Evolutionary conservation across 1,140 invertebrate genomes (phyloP).

Genomic region (Uloborus diversus): DNA sequence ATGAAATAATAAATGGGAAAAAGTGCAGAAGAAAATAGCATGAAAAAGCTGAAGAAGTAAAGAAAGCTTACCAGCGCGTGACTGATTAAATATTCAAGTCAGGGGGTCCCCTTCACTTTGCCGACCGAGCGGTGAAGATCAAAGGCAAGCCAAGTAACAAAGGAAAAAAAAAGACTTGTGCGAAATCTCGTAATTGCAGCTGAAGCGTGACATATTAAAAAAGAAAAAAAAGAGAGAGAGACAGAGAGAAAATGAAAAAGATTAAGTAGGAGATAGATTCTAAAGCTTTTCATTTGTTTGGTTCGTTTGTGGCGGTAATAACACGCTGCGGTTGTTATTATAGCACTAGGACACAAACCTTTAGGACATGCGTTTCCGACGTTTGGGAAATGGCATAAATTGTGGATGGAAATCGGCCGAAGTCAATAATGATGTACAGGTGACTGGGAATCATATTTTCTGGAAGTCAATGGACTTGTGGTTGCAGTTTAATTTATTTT

Average conservation of each 20-base stretch:
- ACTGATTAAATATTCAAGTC: conserved; percentile 52
- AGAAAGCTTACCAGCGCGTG: conserved; percentile 14
- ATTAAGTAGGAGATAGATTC: background rate
- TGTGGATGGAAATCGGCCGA: background rate
- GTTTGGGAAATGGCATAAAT: background rate
- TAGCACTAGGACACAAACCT: background rate
- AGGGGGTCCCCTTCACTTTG: conserved; percentile 11
- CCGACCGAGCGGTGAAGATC: conserved; percentile 16
- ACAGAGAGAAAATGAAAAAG: background rate
- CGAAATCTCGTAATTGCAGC: conserved; percentile 52
- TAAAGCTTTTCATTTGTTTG: background rate
- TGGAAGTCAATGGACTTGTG: too few relatives aligned
- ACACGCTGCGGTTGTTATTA: background rate
- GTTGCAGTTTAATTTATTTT: too few relatives aligned
- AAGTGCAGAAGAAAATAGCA: background rate
- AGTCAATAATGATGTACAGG: background rate
- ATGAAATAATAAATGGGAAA: background rate
- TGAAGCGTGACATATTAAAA: conserved; percentile 52
- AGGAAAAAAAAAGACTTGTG: conserved; percentile 14
- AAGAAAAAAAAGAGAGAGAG: conserved; percentile 10
- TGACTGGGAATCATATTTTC: background rate
- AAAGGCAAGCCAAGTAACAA: conserved; percentile 29
- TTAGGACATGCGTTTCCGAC: background rate
- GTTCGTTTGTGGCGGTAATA: background rate
- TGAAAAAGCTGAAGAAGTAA: background rate